Conservation (phyloP, 2,888 invertebrate genomes). For the Clitarchus hookeri region DNA sequence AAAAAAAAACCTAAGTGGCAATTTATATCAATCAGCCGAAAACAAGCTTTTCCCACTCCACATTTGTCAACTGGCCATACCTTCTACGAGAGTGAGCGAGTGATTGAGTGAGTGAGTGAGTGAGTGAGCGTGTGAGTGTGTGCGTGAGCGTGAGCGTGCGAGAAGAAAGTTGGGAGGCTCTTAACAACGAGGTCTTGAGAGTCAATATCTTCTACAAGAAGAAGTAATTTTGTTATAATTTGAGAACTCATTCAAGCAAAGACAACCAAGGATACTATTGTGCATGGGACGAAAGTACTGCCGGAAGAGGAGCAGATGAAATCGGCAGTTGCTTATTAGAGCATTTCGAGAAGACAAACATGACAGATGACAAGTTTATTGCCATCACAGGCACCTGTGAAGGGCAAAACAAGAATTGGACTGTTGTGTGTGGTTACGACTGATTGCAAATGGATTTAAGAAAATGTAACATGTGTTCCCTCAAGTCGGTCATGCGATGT, state of each 20-base stretch:
- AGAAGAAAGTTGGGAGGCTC: too few relatives aligned
- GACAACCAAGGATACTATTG: background rate
- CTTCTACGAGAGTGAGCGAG: background rate
- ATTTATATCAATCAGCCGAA: background rate
- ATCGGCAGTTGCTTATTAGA: background rate
- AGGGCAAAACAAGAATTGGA: slow-evolving; percentile 25
- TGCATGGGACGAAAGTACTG: background rate
- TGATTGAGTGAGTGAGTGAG: too few relatives aligned
- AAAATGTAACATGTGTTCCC: slow-evolving; percentile 4
- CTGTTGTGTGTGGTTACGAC: background rate
- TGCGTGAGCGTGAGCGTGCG: too few relatives aligned
- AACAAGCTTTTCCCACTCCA: background rate
- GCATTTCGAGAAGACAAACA: background rate
- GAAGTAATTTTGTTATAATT: background rate
- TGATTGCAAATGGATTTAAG: slow-evolving; percentile 19
- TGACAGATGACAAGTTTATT: background rate
- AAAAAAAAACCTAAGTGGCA: too few relatives aligned
- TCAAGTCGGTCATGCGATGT: slow-evolving; percentile 25
- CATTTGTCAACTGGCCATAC: background rate
- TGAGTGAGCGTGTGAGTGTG: too few relatives aligned
- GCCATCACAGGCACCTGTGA: background rate
- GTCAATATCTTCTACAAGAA: background rate
- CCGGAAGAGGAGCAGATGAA: background rate
- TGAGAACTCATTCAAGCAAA: background rate
- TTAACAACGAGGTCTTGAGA: too few relatives aligned